Conservation (phyloP, 2,888 invertebrate species). For the Hirudinaria manillensis region DNA sequence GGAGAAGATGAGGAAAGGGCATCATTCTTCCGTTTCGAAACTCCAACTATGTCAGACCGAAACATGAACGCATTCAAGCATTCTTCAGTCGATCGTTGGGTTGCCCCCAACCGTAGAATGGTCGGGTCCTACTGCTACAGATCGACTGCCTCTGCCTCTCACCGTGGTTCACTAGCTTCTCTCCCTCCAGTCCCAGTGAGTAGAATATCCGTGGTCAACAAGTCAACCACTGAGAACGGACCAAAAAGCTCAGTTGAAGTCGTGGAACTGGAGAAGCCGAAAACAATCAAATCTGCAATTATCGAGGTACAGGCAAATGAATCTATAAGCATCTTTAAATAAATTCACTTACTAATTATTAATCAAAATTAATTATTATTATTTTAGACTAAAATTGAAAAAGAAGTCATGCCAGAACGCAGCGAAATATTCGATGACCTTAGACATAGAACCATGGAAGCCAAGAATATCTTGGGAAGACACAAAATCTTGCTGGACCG, state of each 20-base stretch:
- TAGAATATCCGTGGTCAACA: background rate
- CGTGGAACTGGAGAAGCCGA: background rate
- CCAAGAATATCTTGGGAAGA: slow-evolving; percentile 36
- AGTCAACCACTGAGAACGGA: background rate
- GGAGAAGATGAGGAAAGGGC: background rate
- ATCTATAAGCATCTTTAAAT: no score
- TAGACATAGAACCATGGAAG: slow-evolving; percentile 33
- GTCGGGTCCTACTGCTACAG: background rate
- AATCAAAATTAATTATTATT: no score
- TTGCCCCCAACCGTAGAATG: background rate
- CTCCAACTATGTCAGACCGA: no score
- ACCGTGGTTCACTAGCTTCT: background rate
- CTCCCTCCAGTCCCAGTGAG: background rate
- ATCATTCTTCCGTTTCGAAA: no score
- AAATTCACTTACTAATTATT: no score
- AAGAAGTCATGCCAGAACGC: background rate
- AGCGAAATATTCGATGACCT: slow-evolving; percentile 27
- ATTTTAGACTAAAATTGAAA: background rate
- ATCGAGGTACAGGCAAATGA: background rate
- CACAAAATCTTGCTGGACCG: slow-evolving; percentile 39
- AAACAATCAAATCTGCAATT: background rate
- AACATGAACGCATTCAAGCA: no score
- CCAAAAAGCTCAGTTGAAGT: background rate
- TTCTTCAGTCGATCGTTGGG: no score
- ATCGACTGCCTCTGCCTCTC: background rate